A percentile compares a stretch with the other conserved stretches of the same genome.
phyloP scores from a whole-genome alignment of 2,888 invertebrate species.

The Agrochola litura region DNA sequence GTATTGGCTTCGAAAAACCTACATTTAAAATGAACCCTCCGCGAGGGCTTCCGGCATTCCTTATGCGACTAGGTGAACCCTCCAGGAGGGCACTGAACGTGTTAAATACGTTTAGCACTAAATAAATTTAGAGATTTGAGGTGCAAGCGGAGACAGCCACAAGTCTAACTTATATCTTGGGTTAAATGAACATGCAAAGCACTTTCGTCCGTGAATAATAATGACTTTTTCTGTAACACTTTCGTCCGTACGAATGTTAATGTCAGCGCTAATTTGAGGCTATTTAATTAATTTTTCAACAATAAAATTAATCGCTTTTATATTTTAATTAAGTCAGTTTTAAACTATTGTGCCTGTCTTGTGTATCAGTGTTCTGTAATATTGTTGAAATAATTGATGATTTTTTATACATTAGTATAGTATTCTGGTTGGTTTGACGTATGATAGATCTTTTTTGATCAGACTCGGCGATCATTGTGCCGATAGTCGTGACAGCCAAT shows the following conservation, averaged over 20 bases:
- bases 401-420: not conserved
- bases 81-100: too few relatives aligned
- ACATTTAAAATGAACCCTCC: too few relatives aligned
- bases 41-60: too few relatives aligned
- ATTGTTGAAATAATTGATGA: not conserved
- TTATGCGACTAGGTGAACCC: too few relatives aligned
- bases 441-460: not conserved
- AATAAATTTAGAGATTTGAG: too few relatives aligned
- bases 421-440: not conserved
- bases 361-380: not conserved
- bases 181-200: constrained; percentile 48
- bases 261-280: constrained; percentile 64
- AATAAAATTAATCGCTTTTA: constrained; percentile 30
- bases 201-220: constrained; percentile 65
- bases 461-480: too few relatives aligned
- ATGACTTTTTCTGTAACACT: constrained; percentile 52
- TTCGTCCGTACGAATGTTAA: constrained; percentile 61
- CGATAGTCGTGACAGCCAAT: too few relatives aligned
- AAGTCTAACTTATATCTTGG: constrained; percentile 20
- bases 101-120: too few relatives aligned
- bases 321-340: constrained; percentile 40
- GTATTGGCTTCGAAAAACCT: too few relatives aligned
- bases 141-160: not conserved
- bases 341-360: not conserved
- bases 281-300: constrained; percentile 59